Base-by-base conservation (phyloP, 2,888 invertebrate species). In the Herminia tarsipennalis region DNA sequence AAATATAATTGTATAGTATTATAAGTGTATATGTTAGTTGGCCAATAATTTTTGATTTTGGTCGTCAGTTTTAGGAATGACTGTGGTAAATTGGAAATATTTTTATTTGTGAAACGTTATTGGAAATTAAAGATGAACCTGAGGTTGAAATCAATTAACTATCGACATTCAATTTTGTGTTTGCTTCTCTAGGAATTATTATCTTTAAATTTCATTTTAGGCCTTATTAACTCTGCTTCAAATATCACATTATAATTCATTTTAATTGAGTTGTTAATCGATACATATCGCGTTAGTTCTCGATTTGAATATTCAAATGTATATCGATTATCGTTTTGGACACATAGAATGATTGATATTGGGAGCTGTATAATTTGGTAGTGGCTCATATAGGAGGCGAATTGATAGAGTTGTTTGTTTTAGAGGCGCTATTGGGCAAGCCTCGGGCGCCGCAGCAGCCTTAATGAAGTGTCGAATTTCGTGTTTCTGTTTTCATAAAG, bases 371-470 rank as follows among this genome's bases (percentile, higher is more conserved):
- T 82, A 78, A 78, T 81, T 80, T 78, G 54, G 65, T 73, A 67
- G 61, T 61, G 70, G 67, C 74, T 73, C 69, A 69, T 74, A 76
- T 70, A 73, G 73, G 74, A 60, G 45, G 57, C 67, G 68, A 83
- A 86, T 88, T 88, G 85, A 89, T 88, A 83, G 81, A 88, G 79
- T 73, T 89, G 88, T 90, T 91, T 88, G 88, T 89, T 89, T 89
- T 86, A 79, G 78, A 66, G 73, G 70, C 64, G 63, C 63, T 64
- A 66, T 58, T 65, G 66, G 66, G 60, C 61, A 62, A 81, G 85
- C 90, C 83, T 81, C 86, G 70, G 88, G 89, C 87, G 79, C 69
- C 66, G 65, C 65, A 13, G 9, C 25, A 16, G 59, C 55, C 73
- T 73, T 86, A 86, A 88, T 85, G 76, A 84, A 76, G 85, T 86